A percentile compares a stretch with the other conserved stretches of the same genome.
These are phyloP conservation scores for Byasa hedistus DNA, from an alignment of 2,888 invertebrate genomes.

Conservation along the genomic window DNA sequence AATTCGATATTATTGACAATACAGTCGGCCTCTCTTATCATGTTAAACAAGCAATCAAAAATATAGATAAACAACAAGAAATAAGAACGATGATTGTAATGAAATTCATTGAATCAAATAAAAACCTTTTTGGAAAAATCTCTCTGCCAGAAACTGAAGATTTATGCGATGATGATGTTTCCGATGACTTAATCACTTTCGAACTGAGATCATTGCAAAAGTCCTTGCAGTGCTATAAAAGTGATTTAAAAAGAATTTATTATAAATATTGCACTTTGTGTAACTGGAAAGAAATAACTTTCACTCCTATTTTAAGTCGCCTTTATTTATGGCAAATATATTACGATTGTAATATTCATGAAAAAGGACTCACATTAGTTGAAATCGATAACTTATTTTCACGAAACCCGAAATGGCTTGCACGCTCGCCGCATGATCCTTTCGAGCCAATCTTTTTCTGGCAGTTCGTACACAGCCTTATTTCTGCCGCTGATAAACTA, in stretches of 20 bases:
- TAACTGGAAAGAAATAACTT: constrained; percentile 55
- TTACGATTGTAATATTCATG: constrained; percentile 76
- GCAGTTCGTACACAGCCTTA: constrained; percentile 80
- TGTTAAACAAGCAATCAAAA: constrained; percentile 59
- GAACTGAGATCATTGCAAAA: constrained; percentile 72
- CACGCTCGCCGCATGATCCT: constrained; percentile 72
- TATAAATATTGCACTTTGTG: constrained; percentile 73
- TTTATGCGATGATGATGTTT: constrained; percentile 33
- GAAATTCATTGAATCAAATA: constrained; percentile 58
- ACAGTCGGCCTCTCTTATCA: constrained; percentile 69
- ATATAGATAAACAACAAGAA: constrained; percentile 57
- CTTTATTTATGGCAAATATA: constrained; percentile 82
- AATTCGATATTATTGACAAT: constrained; percentile 59
- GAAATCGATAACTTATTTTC: constrained; percentile 75
- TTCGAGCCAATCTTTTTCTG: constrained; percentile 82
- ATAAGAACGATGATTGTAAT: constrained; percentile 49
- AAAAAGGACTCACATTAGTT: constrained; percentile 70
- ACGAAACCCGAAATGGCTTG: constrained; percentile 68
- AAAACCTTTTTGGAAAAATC: constrained; percentile 35
- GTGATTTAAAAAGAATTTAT: constrained; percentile 73
- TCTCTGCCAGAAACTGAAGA: constrained; percentile 23
- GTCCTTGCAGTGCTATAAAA: constrained; percentile 68
- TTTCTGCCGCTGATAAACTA: constrained; percentile 72
- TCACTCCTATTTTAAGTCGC: constrained; percentile 71
- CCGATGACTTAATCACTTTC: constrained; percentile 52